Evolutionary conservation across 1,140 invertebrate genomes (phyloP), one percentile per base, ranked within the genome.

Genomic region (Formica exsecta): DNA sequence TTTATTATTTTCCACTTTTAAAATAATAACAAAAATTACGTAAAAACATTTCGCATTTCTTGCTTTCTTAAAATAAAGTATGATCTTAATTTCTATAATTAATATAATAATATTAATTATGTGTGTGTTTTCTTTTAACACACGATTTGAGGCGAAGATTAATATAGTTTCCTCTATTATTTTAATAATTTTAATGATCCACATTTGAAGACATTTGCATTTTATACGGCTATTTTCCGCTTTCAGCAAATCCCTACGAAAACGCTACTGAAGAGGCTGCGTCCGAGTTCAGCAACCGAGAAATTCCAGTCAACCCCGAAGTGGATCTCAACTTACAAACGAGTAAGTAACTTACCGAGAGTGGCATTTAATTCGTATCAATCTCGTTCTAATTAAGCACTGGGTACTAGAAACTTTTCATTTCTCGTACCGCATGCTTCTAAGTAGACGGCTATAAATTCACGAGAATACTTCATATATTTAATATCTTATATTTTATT

Each of bases 181-280:
- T 32, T 2, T 29, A 16, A 64, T 3, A 11, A 48, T 65, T 59
- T 48, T 74, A 11, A 22, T 74, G n/a, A 22, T 62, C 29, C 11
- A 7, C 22, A 3, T 32, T 22, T 32, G 29, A 83, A 83, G 61
- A 32, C 4, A 59, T 83, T 44, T 22, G 6, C 16, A 25, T 76
- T n/a, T 25, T 7, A 29, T 41, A 13, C 66, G 73, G 54, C 79
- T 73, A 74, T 88, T 88, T 79, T 86, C 48, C n/a, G 16, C 75
- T 91, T 87, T 25, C 91, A 94, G 92, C 92, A 76, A 93, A 93
- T 93, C 93, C 93, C 44, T 93, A 93, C 80, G 95, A 96, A 79
- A 97, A 97, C 93, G 95, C 96, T 90, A 97, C 96, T 11, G 96
- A 96, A 87, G 97, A 97, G 89, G 95, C 95, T 8, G 94, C 95